Conservation (phyloP, 2,113 vertebrate species). For the Heteronetta atricapilla region DNA sequence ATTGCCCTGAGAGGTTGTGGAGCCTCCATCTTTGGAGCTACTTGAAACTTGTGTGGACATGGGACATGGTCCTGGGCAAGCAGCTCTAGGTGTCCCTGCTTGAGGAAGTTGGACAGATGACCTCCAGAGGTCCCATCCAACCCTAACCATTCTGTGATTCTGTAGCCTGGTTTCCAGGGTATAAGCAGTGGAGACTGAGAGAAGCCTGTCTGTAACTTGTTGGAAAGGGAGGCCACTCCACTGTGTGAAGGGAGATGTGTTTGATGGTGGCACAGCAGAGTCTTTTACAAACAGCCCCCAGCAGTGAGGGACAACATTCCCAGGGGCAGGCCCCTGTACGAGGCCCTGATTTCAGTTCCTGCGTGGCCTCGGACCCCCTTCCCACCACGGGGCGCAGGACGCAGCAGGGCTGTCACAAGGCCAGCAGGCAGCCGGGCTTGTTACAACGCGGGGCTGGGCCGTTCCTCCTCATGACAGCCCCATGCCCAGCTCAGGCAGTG, state of each 20-base stretch:
- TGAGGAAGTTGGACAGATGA: not conserved
- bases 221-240: fast-evolving
- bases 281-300: not conserved
- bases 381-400: fast-evolving
- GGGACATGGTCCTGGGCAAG: not conserved
- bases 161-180: not conserved
- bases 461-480: not conserved
- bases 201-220: not conserved
- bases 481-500: not conserved
- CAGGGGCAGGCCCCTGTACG: not conserved
- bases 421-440: fast-evolving
- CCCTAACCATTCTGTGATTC: not conserved
- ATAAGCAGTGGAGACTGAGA: not conserved
- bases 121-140: not conserved
- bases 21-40: not conserved
- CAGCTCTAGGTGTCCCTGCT: not conserved
- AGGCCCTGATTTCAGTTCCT: not conserved
- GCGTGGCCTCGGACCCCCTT: not conserved
- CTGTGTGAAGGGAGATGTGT: fast-evolving
- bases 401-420: not conserved
- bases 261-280: not conserved
- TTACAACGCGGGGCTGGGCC: fast-evolving
- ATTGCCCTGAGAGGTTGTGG: not conserved
- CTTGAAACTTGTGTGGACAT: fast-evolving
- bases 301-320: not conserved